phyloP scores from a whole-genome alignment of 2,888 invertebrate species.

The Eubasilissa splendida region DNA sequence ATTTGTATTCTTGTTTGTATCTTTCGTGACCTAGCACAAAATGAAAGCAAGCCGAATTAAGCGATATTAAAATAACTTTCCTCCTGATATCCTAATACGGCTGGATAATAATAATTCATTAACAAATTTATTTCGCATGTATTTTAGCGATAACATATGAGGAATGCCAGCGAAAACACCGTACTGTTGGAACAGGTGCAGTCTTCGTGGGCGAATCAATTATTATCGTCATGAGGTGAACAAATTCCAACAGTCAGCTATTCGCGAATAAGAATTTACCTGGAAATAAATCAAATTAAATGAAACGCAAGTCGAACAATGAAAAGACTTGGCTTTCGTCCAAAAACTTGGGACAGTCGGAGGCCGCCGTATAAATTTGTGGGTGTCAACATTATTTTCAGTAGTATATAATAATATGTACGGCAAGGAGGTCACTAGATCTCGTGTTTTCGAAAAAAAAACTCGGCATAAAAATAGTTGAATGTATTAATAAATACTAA shows the following conservation, averaged over 20 bases:
- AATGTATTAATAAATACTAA: too few species aligned
- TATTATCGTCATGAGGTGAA: neutral
- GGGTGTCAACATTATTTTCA: conserved; percentile 6
- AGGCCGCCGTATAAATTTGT: conserved; percentile 26
- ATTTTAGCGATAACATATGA: too few species aligned
- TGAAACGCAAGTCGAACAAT: conserved; percentile 23
- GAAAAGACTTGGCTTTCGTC: conserved; percentile 22
- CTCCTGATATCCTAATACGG: too few species aligned
- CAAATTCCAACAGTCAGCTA: conserved; percentile 7
- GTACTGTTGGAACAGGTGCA: conserved; percentile 25
- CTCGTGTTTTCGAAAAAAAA: neutral
- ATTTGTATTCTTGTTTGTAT: too few species aligned
- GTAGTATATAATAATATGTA: neutral
- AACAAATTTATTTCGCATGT: too few species aligned
- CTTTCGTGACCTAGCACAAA: too few species aligned
- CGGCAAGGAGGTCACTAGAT: neutral
- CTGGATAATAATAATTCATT: too few species aligned
- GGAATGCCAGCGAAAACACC: neutral
- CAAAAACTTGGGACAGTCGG: conserved; percentile 23
- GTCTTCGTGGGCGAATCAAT: neutral
- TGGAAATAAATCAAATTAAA: conserved; percentile 30
- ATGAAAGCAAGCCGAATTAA: too few species aligned
- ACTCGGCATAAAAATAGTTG: neutral
- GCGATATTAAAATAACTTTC: too few species aligned
- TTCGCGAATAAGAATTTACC: conserved; percentile 12